These are phyloP conservation scores for Mellilla xanthometata DNA, from an alignment of 2,888 invertebrate genomes.

Conservation along the genomic window DNA sequence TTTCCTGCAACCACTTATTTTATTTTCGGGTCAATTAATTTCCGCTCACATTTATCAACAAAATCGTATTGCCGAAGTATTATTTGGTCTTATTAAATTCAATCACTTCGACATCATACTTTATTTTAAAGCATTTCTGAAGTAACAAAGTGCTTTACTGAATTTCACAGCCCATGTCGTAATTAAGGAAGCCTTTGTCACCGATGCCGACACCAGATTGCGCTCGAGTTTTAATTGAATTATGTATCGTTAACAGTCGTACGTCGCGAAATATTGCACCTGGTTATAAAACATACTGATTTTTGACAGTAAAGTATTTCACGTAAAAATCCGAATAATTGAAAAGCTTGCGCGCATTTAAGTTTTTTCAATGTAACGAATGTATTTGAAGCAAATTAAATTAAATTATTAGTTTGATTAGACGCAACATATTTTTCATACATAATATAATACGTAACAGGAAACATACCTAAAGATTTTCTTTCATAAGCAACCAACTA, in stretches of 20 bases:
- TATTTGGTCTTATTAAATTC: slow-evolving; percentile 34
- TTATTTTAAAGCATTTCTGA: slow-evolving; percentile 2
- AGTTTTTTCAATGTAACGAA: no score
- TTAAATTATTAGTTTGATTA: no score
- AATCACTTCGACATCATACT: slow-evolving; percentile 33
- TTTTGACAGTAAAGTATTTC: not conserved
- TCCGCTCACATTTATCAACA: slow-evolving; percentile 6
- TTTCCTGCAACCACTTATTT: no score
- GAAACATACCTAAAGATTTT: no score
- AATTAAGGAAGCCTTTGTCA: slow-evolving; percentile 45
- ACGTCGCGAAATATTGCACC: slow-evolving; percentile 41
- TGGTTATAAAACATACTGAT: slow-evolving; percentile 14
- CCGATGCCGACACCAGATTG: slow-evolving; percentile 50
- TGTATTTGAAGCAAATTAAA: no score
- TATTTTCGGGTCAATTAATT: slow-evolving; percentile 5
- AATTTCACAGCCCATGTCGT: slow-evolving; percentile 54
- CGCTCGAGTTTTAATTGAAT: slow-evolving; percentile 48
- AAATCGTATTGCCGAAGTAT: slow-evolving; percentile 23
- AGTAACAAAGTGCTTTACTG: slow-evolving; percentile 37
- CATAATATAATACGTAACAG: no score
- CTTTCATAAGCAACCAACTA: no score
- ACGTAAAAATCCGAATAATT: no score
- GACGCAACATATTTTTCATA: no score
- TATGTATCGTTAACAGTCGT: slow-evolving; percentile 39
- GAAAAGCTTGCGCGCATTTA: no score